A percentile compares a stretch with the other conserved stretches of the same genome.
Conservation (phyloP, 1,140 invertebrate genomes). For the Gonatopus flavifemur region DNA sequence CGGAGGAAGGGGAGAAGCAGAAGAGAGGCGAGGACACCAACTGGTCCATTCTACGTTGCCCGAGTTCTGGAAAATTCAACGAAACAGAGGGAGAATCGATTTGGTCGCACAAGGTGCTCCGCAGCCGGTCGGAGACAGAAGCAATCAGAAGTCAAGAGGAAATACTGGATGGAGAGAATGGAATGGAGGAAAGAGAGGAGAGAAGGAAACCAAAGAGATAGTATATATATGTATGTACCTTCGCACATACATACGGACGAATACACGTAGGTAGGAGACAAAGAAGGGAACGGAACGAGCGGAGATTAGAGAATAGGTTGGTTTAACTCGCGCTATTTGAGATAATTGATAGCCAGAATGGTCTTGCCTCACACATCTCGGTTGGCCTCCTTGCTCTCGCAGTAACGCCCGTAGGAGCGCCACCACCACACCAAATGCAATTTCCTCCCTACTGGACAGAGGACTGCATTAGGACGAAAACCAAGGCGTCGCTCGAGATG, state of each 20-base stretch:
- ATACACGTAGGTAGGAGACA: background rate
- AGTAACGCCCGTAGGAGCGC: conserved; percentile 19
- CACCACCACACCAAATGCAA: conserved; percentile 31
- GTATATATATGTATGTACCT: background rate
- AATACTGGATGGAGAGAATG: conserved; percentile 5
- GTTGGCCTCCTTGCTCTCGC: too few relatives aligned
- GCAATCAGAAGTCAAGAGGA: conserved; percentile 45
- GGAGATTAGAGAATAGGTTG: conserved; percentile 40
- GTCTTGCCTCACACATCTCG: conserved; percentile 26
- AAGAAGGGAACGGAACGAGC: conserved; percentile 1
- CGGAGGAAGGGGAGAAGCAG: background rate
- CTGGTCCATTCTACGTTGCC: background rate
- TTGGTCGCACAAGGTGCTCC: conserved; percentile 27
- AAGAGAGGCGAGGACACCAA: conserved; percentile 11
- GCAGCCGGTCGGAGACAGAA: conserved; percentile 44
- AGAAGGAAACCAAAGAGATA: background rate
- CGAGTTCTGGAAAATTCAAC: conserved; percentile 30
- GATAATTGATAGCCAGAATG: conserved; percentile 46
- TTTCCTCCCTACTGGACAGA: conserved; percentile 40
- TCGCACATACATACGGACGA: background rate
- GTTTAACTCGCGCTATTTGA: conserved; percentile 45
- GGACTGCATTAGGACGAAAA: conserved; percentile 43
- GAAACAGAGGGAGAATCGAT: conserved; percentile 45
- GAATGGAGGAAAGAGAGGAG: background rate
- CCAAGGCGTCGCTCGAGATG: background rate